Percentiles rank a stretch among this genome's conserved stretches.
These are phyloP conservation scores for Lepus europaeus DNA, from an alignment of 2,113 vertebrate genomes.

Conservation along the genomic window DNA sequence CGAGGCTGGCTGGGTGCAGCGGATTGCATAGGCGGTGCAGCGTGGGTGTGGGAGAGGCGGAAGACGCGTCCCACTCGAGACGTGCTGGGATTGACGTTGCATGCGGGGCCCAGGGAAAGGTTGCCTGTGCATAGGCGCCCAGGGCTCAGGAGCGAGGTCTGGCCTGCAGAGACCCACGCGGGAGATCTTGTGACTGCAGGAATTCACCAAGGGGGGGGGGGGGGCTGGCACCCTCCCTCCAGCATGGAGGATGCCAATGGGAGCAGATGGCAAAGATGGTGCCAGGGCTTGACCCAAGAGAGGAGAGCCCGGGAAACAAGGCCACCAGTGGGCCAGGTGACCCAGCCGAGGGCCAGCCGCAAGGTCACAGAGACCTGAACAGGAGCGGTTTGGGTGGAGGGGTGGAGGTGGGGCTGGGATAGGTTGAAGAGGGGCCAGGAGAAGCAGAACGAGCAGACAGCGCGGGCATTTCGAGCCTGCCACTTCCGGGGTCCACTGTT, in stretches of 20 bases:
- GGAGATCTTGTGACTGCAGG: background rate
- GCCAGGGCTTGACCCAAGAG: background rate
- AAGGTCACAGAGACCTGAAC: background rate
- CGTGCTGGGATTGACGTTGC: background rate
- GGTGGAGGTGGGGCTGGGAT: rapidly evolving
- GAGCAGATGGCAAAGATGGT: background rate
- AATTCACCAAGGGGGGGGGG: background rate
- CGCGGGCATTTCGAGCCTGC: too few relatives aligned
- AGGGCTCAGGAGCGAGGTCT: background rate
- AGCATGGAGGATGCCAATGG: background rate
- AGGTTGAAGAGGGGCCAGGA: background rate
- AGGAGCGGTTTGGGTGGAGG: background rate
- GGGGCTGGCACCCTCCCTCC: background rate
- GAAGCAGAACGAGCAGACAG: background rate
- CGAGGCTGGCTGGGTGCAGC: background rate
- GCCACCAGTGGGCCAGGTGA: too few relatives aligned
- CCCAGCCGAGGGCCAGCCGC: background rate
- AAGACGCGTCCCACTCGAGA: background rate
- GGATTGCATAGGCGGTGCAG: background rate
- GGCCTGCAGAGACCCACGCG: too few relatives aligned
- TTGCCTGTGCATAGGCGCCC: background rate
- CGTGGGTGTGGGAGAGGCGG: background rate
- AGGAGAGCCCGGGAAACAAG: background rate
- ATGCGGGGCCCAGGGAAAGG: background rate
- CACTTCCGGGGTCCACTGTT: too few relatives aligned